Percentiles rank a stretch among this genome's conserved stretches.
Conservation (phyloP, 1,140 invertebrate genomes). For the Metopolophium dirhodum region DNA sequence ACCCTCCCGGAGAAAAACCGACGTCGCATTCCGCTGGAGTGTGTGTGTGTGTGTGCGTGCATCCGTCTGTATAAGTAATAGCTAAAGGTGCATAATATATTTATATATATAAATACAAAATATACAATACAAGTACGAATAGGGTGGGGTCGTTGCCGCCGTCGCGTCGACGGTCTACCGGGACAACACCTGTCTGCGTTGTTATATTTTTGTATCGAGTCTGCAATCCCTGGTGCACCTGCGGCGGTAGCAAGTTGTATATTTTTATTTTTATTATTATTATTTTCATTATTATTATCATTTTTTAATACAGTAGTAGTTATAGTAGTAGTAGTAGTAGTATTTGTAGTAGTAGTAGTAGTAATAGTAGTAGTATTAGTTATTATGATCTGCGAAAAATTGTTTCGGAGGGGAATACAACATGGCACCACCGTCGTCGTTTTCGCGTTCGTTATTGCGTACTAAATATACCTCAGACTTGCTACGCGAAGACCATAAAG, state of each 20-base stretch:
- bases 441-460: too few species aligned
- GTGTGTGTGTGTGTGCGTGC: too few species aligned
- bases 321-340: background rate
- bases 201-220: constrained; percentile 32
- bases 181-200: constrained; percentile 38
- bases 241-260: background rate
- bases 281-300: background rate
- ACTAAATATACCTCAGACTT: background rate
- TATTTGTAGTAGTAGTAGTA: too few species aligned
- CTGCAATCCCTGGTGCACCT: constrained; percentile 32
- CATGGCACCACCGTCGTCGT: too few species aligned
- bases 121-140: background rate
- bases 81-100: background rate
- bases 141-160: constrained; percentile 18
- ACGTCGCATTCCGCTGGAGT: constrained; percentile 1
- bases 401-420: background rate
- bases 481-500: background rate
- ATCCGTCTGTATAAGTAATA: background rate
- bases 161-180: background rate
- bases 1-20: background rate
- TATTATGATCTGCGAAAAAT: background rate
- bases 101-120: background rate
- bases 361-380: background rate
- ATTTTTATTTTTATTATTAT: background rate
- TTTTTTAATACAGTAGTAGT: background rate